Conservation (phyloP, 2,113 vertebrate species). For the Psittacula cyanocephala region DNA sequence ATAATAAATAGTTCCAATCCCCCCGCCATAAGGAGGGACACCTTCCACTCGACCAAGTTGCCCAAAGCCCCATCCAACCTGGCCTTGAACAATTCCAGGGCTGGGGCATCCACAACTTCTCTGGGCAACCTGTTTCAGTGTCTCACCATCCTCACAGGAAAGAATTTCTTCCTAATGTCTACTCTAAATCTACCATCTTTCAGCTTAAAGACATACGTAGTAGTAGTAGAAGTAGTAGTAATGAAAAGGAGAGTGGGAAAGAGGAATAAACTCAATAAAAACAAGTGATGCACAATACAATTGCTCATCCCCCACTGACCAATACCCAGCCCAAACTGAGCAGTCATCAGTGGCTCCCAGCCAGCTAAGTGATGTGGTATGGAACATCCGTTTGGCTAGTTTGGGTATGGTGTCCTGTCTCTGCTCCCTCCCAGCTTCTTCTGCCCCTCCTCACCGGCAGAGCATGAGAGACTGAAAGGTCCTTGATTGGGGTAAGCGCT, state of each 20-base stretch:
- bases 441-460: not conserved
- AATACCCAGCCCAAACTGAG: not conserved
- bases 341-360: not conserved
- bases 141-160: not conserved
- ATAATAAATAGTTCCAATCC: not conserved
- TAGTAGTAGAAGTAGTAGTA: not conserved
- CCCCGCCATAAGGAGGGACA: not conserved
- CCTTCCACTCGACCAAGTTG: not conserved
- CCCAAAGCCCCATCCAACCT: not conserved
- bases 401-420: not conserved
- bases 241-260: not conserved
- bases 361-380: not conserved
- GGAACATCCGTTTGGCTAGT: not conserved
- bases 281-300: not conserved
- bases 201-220: not conserved
- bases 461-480: not conserved
- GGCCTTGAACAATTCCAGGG: not conserved
- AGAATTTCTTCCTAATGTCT: not conserved
- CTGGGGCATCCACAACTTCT: not conserved
- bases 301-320: not conserved
- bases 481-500: not conserved
- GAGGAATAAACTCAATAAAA: not conserved
- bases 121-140: not conserved
- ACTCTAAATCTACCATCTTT: not conserved
- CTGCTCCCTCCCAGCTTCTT: not conserved